These are phyloP conservation scores for Cirrhinus molitorella DNA, from an alignment of 2,797 vertebrate genomes.

Conservation along the genomic window DNA sequence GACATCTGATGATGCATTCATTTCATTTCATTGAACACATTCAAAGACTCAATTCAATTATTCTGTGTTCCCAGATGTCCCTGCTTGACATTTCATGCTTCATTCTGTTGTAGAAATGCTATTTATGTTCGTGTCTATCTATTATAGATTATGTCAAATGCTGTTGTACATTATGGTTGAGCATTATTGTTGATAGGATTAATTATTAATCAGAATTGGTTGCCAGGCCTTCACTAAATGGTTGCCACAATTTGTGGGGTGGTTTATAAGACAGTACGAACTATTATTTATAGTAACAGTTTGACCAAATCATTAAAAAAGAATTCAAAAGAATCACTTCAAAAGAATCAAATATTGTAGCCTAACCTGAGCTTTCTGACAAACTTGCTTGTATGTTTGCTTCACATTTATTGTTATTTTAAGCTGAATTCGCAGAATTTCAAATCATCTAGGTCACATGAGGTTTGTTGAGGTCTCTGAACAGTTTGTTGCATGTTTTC, in stretches of 20 bases:
- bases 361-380: neutral
- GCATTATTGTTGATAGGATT: neutral
- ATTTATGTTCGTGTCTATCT: neutral
- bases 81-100: neutral
- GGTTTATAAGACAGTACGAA: neutral
- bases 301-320: neutral
- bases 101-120: neutral
- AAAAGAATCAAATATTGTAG: neutral
- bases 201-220: neutral
- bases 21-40: neutral
- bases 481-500: slow-evolving; percentile 5
- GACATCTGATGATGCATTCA: neutral
- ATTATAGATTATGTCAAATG: neutral
- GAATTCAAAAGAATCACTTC: neutral
- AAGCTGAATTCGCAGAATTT: neutral
- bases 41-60: neutral
- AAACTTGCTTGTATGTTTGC: neutral
- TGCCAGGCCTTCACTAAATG: neutral
- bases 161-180: neutral
- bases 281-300: neutral
- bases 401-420: neutral
- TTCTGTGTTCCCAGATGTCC: neutral
- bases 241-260: neutral
- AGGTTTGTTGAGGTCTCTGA: neutral
- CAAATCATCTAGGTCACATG: neutral